A percentile compares a stretch with the other conserved stretches of the same genome.
Evolutionary conservation across 2,797 vertebrate species (phyloP).

Genomic region (Peromyscus eremicus): DNA sequence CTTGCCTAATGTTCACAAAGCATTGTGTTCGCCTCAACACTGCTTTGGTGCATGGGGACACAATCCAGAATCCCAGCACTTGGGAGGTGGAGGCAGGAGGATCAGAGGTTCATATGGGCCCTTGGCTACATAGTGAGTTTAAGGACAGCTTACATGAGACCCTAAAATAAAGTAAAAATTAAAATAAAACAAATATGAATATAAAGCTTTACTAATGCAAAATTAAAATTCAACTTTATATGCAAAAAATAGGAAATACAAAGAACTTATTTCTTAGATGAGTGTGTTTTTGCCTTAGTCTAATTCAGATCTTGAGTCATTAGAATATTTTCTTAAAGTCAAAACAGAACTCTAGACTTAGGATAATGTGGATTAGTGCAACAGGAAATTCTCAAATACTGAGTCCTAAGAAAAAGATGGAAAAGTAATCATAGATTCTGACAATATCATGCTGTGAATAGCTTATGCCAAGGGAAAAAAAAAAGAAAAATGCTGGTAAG

Average conservation of each 20-base stretch:
- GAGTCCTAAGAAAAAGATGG: conserved; percentile 6
- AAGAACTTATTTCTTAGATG: conserved; percentile 15
- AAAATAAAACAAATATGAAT: background rate
- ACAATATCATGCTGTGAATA: background rate
- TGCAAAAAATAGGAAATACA: conserved; percentile 28
- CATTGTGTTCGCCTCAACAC: background rate
- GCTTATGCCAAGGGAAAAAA: too few relatives aligned
- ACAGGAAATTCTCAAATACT: conserved; percentile 33
- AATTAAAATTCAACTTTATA: conserved; percentile 51
- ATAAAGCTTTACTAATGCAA: background rate
- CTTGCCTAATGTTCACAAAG: background rate
- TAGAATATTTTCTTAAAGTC: conserved; percentile 21
- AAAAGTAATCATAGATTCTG: background rate
- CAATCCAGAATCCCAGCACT: background rate
- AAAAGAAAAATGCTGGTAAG: background rate
- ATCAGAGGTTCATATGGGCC: background rate
- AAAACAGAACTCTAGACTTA: background rate
- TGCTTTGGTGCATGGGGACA: background rate
- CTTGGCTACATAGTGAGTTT: background rate
- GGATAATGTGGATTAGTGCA: background rate
- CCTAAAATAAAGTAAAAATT: background rate
- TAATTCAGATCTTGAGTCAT: conserved; percentile 31
- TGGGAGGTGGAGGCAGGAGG: background rate
- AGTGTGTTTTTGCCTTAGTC: background rate
- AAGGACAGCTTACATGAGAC: background rate